Evolutionary conservation across 1,140 invertebrate genomes (phyloP).

Genomic region (Temnothorax nylanderi): DNA sequence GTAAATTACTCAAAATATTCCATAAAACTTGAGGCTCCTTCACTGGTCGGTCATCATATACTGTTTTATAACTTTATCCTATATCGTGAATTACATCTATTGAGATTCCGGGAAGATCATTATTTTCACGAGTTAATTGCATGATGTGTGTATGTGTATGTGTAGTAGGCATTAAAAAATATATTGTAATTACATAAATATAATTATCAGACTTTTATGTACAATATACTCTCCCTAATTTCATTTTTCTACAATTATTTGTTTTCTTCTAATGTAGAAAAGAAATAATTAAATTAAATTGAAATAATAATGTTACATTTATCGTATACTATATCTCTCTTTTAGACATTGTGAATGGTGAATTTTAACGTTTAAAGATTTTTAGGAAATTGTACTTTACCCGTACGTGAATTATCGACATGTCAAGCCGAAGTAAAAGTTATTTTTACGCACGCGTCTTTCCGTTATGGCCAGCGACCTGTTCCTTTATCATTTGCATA

Average conservation of each 20-base stretch:
- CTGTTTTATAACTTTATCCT: conserved; percentile 30
- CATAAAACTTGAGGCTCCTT: conserved; percentile 16
- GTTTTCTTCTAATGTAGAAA: background rate
- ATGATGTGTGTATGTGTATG: background rate
- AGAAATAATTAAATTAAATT: background rate
- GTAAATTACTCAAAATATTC: conserved; percentile 70
- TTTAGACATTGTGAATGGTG: background rate
- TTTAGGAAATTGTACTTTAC: background rate
- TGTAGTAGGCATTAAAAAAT: background rate
- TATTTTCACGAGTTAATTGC: background rate
- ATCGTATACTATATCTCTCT: background rate
- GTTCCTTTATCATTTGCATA: conserved; percentile 56
- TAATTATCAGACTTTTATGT: background rate
- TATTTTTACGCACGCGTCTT: conserved; percentile 25
- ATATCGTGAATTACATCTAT: background rate
- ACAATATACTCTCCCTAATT: background rate
- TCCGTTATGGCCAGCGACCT: conserved; percentile 21
- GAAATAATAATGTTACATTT: background rate
- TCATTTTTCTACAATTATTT: background rate
- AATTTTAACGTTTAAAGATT: background rate
- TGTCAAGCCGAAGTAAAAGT: conserved; percentile 12
- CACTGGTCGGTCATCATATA: background rate
- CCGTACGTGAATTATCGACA: conserved; percentile 10
- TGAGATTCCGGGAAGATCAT: background rate
- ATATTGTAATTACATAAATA: background rate